Base-by-base conservation (phyloP, 2,797 vertebrate genomes). In the Apodemus agrarius region DNA sequence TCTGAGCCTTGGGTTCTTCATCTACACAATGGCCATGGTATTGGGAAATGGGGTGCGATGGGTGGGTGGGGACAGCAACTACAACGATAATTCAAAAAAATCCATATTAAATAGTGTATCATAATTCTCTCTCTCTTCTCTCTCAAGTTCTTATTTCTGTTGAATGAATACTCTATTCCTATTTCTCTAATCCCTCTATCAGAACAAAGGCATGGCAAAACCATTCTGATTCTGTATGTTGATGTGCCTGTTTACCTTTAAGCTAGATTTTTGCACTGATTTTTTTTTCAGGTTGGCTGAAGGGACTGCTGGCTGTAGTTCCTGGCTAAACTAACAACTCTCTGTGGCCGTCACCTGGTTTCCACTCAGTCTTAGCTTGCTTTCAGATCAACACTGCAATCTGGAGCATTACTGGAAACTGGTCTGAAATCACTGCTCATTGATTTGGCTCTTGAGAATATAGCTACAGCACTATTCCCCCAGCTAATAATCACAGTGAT, bases 291-390 rank as follows among this genome's bases (percentile, higher is more conserved):
- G 7, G 21, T 65, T 95, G 52, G 6, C 57, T 78, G 7, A 92
- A 43, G 34, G 34, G 86, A 75, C 21, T 49, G 52, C 31, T 95
- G 86, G 37, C 21, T 37, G 0, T 37, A 69, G 26, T 63, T 93
- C 57, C 81, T 76, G 13, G 24, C 81, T 72, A 80, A 90, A 92
- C 67, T 83, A 95, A 67, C 29, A 81, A 40, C 59, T 92, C 21
- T 93, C 63, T 78, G 7, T 80, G 54, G 40, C 40, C 54, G n/a
- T 88, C 21, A 22, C 14, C 19, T 57, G 57, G 83, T 67, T 93
- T 34, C 83, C 72, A 87, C 6, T 40, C 21, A 89, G 63, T 46
- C 74, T 63, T 49, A 49, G 57, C 43, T 65, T 57, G 29, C 89
- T 43, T 93, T n/a, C 29, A 86, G 83, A 90, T 91, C 54, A 91